Conservation (phyloP, 2,888 invertebrate genomes). For the Desoria tigrina region DNA sequence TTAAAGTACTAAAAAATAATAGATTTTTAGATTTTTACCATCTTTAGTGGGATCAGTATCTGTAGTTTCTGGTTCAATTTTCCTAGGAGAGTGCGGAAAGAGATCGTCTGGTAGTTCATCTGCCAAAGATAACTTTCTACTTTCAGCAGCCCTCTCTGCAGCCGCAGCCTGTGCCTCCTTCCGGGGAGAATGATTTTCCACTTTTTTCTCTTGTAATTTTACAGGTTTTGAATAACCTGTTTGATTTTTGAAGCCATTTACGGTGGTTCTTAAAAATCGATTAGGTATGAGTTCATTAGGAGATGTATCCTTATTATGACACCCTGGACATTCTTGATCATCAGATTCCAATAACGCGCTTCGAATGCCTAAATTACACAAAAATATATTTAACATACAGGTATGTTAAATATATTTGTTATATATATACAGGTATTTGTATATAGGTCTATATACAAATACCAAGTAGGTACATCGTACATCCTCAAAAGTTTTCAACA, state of each 20-base stretch:
- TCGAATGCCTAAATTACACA: slow-evolving; percentile 77
- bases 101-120: slow-evolving; percentile 52
- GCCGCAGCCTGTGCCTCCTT: slow-evolving; percentile 23
- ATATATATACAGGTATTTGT: background rate
- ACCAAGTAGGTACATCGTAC: too few relatives aligned
- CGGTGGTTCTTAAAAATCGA: slow-evolving; percentile 83
- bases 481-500: too few relatives aligned
- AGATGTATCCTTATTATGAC: slow-evolving; percentile 87
- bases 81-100: slow-evolving; percentile 52
- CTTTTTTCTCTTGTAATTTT: slow-evolving; percentile 31
- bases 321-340: slow-evolving; percentile 92
- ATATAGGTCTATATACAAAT: too few relatives aligned
- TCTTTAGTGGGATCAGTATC: slow-evolving; percentile 24
- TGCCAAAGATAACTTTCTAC: slow-evolving; percentile 38
- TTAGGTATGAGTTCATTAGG: slow-evolving; percentile 92
- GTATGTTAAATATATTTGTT: background rate
- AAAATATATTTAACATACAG: background rate
- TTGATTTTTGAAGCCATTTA: slow-evolving; percentile 85
- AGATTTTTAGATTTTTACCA: slow-evolving; percentile 6
- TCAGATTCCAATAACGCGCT: slow-evolving; percentile 86
- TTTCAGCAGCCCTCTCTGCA: slow-evolving; percentile 22
- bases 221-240: slow-evolving; percentile 74
- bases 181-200: slow-evolving; percentile 19
- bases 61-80: slow-evolving; percentile 41
- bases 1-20: too few relatives aligned